Evolutionary conservation across 2,888 invertebrate genomes (phyloP).

Genomic region (Spisula subtruncata): DNA sequence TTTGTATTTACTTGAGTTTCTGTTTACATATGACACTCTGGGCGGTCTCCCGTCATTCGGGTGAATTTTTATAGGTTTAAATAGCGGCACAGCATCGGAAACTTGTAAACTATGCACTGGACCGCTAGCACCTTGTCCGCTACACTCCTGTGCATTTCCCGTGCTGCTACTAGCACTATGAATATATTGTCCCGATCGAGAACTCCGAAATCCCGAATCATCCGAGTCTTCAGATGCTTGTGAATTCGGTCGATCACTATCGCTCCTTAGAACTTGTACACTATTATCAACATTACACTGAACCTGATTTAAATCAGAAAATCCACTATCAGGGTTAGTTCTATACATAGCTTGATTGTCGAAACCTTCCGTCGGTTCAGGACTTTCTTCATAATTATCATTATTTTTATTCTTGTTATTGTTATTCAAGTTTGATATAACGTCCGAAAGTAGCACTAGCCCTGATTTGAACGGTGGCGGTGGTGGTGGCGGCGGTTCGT

Average conservation of each 20-base stretch:
- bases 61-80: conserved; percentile 80
- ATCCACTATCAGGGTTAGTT: conserved; percentile 79
- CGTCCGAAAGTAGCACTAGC: conserved; percentile 49
- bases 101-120: conserved; percentile 60
- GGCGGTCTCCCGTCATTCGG: conserved; percentile 69
- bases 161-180: conserved; percentile 79
- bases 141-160: conserved; percentile 74
- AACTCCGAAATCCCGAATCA: conserved; percentile 84
- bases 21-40: conserved; percentile 65
- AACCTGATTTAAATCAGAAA: conserved; percentile 78
- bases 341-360: conserved; percentile 74
- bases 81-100: conserved; percentile 76
- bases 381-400: conserved; percentile 71
- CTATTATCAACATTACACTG: conserved; percentile 70
- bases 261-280: conserved; percentile 51
- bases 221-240: conserved; percentile 84
- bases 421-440: conserved; percentile 56
- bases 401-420: conserved; percentile 55
- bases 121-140: conserved; percentile 44
- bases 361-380: conserved; percentile 68
- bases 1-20: conserved; percentile 66
- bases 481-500: conserved; percentile 77
- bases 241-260: conserved; percentile 81
- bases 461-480: conserved; percentile 66
- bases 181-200: conserved; percentile 80